Base-by-base conservation (phyloP, 2,113 vertebrate genomes). In the Ancistrus triradiatus region DNA sequence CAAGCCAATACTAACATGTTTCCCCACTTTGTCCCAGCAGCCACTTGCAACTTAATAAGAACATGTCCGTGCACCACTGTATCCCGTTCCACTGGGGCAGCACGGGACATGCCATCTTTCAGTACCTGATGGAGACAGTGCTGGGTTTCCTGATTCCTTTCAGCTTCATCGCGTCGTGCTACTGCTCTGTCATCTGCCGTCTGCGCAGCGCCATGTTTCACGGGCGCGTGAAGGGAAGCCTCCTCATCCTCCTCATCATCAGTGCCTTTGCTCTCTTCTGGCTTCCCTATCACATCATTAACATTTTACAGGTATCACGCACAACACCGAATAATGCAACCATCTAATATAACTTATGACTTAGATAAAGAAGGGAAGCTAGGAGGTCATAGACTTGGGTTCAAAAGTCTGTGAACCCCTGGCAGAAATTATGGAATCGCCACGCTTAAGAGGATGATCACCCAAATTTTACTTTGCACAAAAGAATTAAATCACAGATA, bases 241-340 rank as follows among this genome's bases (percentile, higher is more conserved):
- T 91, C 13, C 84, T 93, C 60, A 92, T 94, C 71, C 73, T 89
- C 40, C 43, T 89, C 68, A 90, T 94, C 69, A 81, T 94, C 51
- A 63, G 69, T 0, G 76, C 90, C 60, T 94, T 95, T 3, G 81
- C 81, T 0, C 0, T 87, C 13, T 91, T 93, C 77, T 94, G 92
- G 91, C 66, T 89, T 40, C 92, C 92, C 9, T 93, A 93, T 77
- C 91, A 94, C 69, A 56, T 85, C 0, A 75, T 93, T 77, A 94
- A 93, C 73, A 50, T 92, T 33, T 67, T 91, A 17, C 86, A 95
- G 84, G 91, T 88, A 48, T 17, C 7, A 8, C n/a, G n/a, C n/a
- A n/a, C n/a, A n/a, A n/a, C n/a, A n/a, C n/a, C n/a, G n/a, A n/a
- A n/a, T n/a, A n/a, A n/a, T n/a, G n/a, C n/a, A n/a, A n/a, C n/a